Conservation (phyloP, 37 sponge, comb jelly and placozoan genomes). For the Hormiphora californensis region DNA sequence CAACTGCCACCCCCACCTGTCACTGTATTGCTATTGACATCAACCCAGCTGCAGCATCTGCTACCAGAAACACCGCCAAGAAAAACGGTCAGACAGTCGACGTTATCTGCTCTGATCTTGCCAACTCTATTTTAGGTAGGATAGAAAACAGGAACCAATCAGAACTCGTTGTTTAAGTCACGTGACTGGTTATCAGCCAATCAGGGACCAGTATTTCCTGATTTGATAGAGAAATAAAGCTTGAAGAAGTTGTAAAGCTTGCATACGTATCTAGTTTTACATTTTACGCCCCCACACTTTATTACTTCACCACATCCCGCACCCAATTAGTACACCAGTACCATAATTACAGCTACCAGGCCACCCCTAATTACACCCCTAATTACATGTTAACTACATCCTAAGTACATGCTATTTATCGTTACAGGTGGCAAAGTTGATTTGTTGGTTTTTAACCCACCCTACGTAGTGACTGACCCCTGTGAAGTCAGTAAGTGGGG, state of each 20-base stretch:
- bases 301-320: no score
- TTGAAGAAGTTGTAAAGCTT: no score
- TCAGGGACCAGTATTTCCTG: no score
- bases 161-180: no score
- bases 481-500: conserved; percentile 65
- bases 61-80: not conserved
- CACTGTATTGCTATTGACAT: conserved; percentile 37
- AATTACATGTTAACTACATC: no score
- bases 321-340: no score
- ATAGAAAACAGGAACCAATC: no score
- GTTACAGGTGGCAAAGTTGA: conserved; percentile 62
- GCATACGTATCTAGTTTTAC: no score
- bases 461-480: conserved; percentile 81
- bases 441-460: conserved; percentile 89
- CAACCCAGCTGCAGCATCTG: not conserved
- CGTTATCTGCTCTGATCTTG: conserved; percentile 7
- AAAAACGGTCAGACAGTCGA: not conserved
- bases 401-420: not conserved
- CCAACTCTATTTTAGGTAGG: not conserved
- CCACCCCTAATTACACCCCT: no score
- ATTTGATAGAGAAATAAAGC: not conserved
- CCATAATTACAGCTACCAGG: no score
- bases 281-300: no score
- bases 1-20: not conserved
- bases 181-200: no score